Evolutionary conservation across 2,797 vertebrate genomes (phyloP).

Genomic region (Falco cherrug): DNA sequence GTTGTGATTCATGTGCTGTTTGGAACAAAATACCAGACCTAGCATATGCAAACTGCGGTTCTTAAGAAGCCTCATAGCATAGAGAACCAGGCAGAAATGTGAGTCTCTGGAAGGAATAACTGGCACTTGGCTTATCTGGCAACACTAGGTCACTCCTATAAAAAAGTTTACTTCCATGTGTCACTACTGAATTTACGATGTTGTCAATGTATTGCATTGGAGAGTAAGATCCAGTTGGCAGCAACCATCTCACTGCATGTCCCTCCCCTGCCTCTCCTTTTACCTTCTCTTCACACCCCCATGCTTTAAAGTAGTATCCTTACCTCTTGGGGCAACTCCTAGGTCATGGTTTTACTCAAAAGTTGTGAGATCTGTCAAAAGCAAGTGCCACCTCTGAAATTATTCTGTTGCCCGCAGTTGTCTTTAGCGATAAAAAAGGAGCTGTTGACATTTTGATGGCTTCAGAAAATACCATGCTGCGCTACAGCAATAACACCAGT

Average conservation of each 20-base stretch:
- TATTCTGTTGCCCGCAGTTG: background rate
- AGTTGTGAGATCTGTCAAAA: conserved; percentile 36
- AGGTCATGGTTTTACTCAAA: conserved; percentile 27
- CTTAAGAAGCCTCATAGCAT: background rate
- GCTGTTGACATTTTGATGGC: conserved; percentile 63
- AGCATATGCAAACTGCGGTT: background rate
- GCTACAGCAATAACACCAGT: conserved; percentile 1
- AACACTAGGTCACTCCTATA: background rate
- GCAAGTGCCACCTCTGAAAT: conserved; percentile 14
- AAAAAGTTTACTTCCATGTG: background rate
- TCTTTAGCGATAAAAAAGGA: conserved; percentile 22
- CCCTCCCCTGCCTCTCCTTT: background rate
- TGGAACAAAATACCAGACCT: background rate
- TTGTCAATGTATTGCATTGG: background rate
- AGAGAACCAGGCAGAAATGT: background rate
- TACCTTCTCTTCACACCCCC: background rate
- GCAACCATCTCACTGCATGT: background rate
- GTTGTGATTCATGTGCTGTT: background rate
- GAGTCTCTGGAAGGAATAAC: background rate
- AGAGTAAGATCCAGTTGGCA: background rate
- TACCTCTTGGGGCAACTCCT: background rate
- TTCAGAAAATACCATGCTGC: conserved; percentile 22
- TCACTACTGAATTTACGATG: background rate
- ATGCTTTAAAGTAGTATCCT: background rate
- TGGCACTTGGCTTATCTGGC: background rate